Evolutionary conservation across 2,797 vertebrate species (phyloP), one percentile per base, ranked within the genome.

Genomic region (Atherinosoma microstoma): DNA sequence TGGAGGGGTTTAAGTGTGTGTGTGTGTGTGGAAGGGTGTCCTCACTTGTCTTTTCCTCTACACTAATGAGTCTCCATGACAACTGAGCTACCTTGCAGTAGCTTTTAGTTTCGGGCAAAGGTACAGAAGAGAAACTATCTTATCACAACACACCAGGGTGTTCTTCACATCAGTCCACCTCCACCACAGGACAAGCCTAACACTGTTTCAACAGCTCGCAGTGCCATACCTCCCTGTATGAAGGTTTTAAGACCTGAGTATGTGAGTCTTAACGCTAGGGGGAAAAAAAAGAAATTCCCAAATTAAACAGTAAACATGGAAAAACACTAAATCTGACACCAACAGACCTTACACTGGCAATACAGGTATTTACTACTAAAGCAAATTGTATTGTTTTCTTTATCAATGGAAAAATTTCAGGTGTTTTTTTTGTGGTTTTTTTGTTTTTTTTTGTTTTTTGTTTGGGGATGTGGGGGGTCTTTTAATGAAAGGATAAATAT

Each of bases 11-110:
- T 54, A 32, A 6, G 30, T 32, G 67, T 22, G 34, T 30, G 51
- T 49, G 47, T 12, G 27, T 62, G 27, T 16, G 47, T 42, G 27
- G 45, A 27, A 42, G 30, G 3, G 18, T 24, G 47, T 34, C 75
- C 68, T 79, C 58, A 62, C 75, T 79, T 75, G 73, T 83, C 73
- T 85, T 80, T 69, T 87, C 65, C 82, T 83, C 84, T 87, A 81
- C 89, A 89, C 81, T 91, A 85, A 85, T 73, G 85, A 78, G 88
- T 93, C 86, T 83, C 90, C 90, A 91, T 93, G 91, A 90, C 91
- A 91, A 93, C 90, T 75, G 71, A 85, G 79, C 83, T 82, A 82
- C 59, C n/a, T 64, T 83, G 83, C 84, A 87, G 77, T 58, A 62
- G 83, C 75, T 75, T 74, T 63, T 83, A 75, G 76, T 85, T 85